These are phyloP conservation scores for Microplitis deprimator DNA, from an alignment of 2,888 invertebrate species.

Conservation along the genomic window DNA sequence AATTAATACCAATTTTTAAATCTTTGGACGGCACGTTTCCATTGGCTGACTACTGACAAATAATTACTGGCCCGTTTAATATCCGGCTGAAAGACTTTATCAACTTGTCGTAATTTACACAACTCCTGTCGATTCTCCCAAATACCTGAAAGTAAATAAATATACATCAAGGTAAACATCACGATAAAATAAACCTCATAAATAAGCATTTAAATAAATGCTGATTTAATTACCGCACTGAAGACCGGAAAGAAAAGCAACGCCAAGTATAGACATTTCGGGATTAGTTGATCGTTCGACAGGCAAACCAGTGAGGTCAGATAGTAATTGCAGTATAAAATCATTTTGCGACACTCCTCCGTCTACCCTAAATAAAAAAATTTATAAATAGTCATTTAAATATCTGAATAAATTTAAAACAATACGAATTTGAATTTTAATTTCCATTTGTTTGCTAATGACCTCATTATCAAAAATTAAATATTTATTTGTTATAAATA, in stretches of 20 bases:
- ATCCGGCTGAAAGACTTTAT: conserved; percentile 76
- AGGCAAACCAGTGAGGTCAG: conserved; percentile 83
- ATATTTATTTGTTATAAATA: background rate
- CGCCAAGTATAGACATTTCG: conserved; percentile 90
- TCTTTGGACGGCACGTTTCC: conserved; percentile 75
- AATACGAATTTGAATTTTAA: background rate
- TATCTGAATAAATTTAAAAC: background rate
- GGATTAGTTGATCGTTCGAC: conserved; percentile 83
- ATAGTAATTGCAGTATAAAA: conserved; percentile 90
- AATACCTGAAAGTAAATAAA: conserved; percentile 74
- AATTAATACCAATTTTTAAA: conserved; percentile 76
- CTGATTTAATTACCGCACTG: conserved; percentile 75
- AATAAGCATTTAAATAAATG: conserved; percentile 3
- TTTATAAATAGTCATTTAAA: conserved; percentile 1
- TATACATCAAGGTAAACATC: background rate
- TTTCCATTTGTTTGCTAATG: background rate
- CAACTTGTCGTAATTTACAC: conserved; percentile 75
- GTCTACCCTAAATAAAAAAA: conserved; percentile 79
- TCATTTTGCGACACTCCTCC: conserved; percentile 97
- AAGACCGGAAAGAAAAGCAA: conserved; percentile 88
- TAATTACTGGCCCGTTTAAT: conserved; percentile 61
- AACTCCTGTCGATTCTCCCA: conserved; percentile 83
- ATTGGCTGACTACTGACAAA: conserved; percentile 69
- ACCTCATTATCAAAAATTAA: background rate
- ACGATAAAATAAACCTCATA: background rate